A percentile compares a stretch with the other conserved stretches of the same genome.
phyloP scores from a whole-genome alignment of 2,797 vertebrate species.

The Melanotaenia pygmaea region DNA sequence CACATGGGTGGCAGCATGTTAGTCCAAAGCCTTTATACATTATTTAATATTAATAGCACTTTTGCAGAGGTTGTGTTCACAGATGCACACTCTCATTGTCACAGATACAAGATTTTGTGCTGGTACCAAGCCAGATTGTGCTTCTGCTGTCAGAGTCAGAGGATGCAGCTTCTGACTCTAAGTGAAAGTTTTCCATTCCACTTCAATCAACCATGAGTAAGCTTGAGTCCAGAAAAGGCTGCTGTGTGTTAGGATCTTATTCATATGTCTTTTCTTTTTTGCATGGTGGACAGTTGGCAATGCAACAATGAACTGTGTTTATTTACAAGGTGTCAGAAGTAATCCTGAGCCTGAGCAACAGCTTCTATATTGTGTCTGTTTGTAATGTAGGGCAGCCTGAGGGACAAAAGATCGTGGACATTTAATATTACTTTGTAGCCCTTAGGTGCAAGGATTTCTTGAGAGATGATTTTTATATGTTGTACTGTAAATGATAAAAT shows the following conservation, averaged over 20 bases:
- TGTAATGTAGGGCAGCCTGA: not conserved
- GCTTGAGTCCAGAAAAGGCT: not conserved
- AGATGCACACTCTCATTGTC: not conserved
- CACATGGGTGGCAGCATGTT: not conserved
- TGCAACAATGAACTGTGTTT: not conserved
- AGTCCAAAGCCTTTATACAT: not conserved
- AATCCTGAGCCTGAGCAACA: not conserved
- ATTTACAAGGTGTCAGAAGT: not conserved
- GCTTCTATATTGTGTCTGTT: not conserved
- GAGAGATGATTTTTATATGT: not conserved
- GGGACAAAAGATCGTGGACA: not conserved
- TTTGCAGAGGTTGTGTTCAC: not conserved
- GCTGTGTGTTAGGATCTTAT: not conserved
- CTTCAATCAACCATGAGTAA: no score
- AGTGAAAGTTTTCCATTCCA: no score
- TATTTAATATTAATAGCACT: not conserved
- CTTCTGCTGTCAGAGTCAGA: not conserved
- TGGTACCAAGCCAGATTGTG: not conserved
- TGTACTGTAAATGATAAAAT: not conserved
- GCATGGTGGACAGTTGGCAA: no score
- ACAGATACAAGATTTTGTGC: not conserved
- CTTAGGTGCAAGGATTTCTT: not conserved
- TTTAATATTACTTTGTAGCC: not conserved
- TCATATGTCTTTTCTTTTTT: not conserved
- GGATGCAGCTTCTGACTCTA: not conserved